Conservation (phyloP, 2,888 invertebrate species). For the Tuberolachnus salignus region DNA sequence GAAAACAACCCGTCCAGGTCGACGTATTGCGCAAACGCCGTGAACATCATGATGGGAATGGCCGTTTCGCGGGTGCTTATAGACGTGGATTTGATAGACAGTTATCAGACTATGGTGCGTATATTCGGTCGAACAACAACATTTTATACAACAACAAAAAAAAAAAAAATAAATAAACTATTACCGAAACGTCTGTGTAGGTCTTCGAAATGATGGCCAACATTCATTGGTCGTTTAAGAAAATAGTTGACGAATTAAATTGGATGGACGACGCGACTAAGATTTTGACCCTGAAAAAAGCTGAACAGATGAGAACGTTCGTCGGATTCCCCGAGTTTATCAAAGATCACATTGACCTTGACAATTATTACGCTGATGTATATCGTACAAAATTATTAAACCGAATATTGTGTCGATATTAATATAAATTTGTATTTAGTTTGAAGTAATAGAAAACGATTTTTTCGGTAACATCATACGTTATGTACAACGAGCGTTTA, state of each 20-base stretch:
- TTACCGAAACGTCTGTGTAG: neutral
- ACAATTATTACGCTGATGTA: constrained; percentile 75
- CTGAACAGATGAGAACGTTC: constrained; percentile 74
- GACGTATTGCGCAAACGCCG: constrained; percentile 69
- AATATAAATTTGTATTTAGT: constrained; percentile 63
- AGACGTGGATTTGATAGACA: constrained; percentile 17
- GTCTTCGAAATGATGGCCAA: constrained; percentile 78
- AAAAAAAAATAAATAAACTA: too few species aligned
- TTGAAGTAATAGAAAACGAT: constrained; percentile 69
- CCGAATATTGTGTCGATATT: neutral
- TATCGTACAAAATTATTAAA: neutral
- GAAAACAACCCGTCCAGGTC: constrained; percentile 57
- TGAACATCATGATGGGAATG: constrained; percentile 71
- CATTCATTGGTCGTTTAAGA: constrained; percentile 75
- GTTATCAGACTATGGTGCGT: constrained; percentile 44
- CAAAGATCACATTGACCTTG: constrained; percentile 70
- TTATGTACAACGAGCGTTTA: constrained; percentile 57
- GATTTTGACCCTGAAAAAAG: constrained; percentile 71
- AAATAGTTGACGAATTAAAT: constrained; percentile 70
- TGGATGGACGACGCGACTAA: constrained; percentile 84
- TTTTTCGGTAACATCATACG: constrained; percentile 70
- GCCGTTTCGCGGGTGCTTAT: constrained; percentile 58
- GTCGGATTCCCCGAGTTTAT: constrained; percentile 86
- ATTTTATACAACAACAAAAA: too few species aligned
- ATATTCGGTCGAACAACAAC: too few species aligned